Evolutionary conservation across 2,113 vertebrate species (phyloP).

Genomic region (Catagonus wagneri): DNA sequence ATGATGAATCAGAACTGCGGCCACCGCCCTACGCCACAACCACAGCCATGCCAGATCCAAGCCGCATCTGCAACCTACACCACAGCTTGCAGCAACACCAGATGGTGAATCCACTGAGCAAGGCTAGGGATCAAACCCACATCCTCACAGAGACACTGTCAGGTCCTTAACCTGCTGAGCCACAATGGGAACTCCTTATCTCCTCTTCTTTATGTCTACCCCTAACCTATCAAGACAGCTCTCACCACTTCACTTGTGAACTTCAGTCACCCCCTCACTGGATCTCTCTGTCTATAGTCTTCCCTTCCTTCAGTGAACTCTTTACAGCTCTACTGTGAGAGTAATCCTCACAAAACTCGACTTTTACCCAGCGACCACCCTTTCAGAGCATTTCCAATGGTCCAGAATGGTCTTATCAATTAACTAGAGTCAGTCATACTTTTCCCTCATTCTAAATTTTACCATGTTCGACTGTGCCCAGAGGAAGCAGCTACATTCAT

Average conservation of each 20-base stretch:
- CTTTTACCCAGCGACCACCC: neutral
- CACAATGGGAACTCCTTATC: neutral
- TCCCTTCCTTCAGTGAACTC: neutral
- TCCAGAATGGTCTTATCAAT: neutral
- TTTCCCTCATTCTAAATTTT: slow-evolving; percentile 21
- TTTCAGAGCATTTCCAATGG: slow-evolving; percentile 11
- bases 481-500: slow-evolving; percentile 24
- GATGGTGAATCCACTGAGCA: too few relatives aligned
- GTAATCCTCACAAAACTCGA: neutral
- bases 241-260: neutral
- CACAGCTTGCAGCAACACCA: too few relatives aligned
- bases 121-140: too few relatives aligned
- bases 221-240: neutral
- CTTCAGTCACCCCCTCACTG: neutral
- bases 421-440: neutral
- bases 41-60: too few relatives aligned
- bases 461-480: neutral
- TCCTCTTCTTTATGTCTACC: neutral
- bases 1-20: too few relatives aligned
- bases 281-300: neutral
- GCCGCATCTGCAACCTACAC: too few relatives aligned
- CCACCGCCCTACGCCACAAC: too few relatives aligned
- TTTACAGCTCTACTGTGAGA: neutral
- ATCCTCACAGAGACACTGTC: too few relatives aligned
- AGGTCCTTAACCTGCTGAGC: too few relatives aligned